Base-by-base conservation (phyloP, 1,140 invertebrate species). In the Plutomurus gul region DNA sequence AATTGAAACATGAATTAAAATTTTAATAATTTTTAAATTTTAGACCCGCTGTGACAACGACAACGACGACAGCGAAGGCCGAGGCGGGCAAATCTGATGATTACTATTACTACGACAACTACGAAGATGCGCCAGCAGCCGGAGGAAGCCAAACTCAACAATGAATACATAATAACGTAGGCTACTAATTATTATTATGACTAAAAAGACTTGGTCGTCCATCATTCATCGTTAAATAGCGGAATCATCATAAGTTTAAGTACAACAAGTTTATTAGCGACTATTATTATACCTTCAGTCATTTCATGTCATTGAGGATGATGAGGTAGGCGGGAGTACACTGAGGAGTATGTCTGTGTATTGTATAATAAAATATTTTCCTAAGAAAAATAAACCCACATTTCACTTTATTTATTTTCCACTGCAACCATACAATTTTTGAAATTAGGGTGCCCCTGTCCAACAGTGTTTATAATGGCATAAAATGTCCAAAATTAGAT, bases 31-130 rank as follows among this genome's bases (percentile, higher is more conserved):
- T 60, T 25, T 75, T 3, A 5, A 40, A 73, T 39, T 40, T 13
- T 18, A 75, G 73, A 75, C 40, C 73, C 8, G 47, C 73, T 18
- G 20, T 20, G 10, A 79, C 77, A 37, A 79, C 77, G 25, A 51
- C 77, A 3, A 70, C 81, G n/a, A 81, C 78, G 60, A 27, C 72
- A n/a, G 37, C 72, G 4, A 33, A 46, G 13, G 43, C 51, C 11
- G 39, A 2, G n/a, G 39, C 30, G 51, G 40, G 27, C 3, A 77
- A 76, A 40, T 51, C 40, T 16, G 81, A 82, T 22, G 78, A 82
- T 25, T 79, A 82, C 47, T 82, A 82, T 18, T 82, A 82, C 75
- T 79, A 82, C 43, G 80, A 81, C 20, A 81, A 75, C 33, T 81
- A 81, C 76, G 81, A 82, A n/a, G 81, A 80, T 46, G 39, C 70